These are phyloP conservation scores for Anthoscopus minutus DNA, from an alignment of 2,113 vertebrate genomes.

Conservation along the genomic window DNA sequence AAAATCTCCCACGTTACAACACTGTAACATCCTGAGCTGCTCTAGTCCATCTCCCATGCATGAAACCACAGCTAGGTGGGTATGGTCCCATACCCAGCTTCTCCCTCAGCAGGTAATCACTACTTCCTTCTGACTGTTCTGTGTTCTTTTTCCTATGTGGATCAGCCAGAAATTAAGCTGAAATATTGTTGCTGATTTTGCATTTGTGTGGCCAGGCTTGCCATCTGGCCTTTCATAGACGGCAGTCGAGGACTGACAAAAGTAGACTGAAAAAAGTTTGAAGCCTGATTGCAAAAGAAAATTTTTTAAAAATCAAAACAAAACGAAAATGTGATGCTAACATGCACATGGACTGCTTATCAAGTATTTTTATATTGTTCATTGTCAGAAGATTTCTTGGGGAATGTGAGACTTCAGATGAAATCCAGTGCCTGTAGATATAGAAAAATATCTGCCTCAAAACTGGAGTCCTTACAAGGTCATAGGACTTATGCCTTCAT, in stretches of 20 bases:
- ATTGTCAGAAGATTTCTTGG: not conserved
- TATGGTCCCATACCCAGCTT: not conserved
- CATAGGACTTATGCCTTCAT: rapidly evolving
- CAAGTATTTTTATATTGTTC: not conserved
- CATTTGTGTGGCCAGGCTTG: not conserved
- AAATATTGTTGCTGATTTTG: not conserved
- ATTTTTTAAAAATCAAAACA: not conserved
- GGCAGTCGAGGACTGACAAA: not conserved
- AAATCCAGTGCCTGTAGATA: not conserved
- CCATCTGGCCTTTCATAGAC: not conserved
- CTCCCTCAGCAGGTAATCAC: not conserved
- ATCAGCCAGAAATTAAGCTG: not conserved
- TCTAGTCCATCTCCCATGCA: not conserved
- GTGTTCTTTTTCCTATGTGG: not conserved
- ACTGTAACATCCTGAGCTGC: not conserved
- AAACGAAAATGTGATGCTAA: not conserved
- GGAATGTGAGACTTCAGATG: not conserved
- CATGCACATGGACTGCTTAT: rapidly evolving
- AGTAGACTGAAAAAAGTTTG: not conserved
- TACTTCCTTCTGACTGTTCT: not conserved
- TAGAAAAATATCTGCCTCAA: not conserved
- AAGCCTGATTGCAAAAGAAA: not conserved
- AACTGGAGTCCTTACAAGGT: not conserved
- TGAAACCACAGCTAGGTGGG: not conserved
- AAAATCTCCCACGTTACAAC: not conserved